Percentiles rank a stretch among this genome's conserved stretches.
Evolutionary conservation across 1,140 invertebrate species (phyloP).

Genomic region (Apis cerana): DNA sequence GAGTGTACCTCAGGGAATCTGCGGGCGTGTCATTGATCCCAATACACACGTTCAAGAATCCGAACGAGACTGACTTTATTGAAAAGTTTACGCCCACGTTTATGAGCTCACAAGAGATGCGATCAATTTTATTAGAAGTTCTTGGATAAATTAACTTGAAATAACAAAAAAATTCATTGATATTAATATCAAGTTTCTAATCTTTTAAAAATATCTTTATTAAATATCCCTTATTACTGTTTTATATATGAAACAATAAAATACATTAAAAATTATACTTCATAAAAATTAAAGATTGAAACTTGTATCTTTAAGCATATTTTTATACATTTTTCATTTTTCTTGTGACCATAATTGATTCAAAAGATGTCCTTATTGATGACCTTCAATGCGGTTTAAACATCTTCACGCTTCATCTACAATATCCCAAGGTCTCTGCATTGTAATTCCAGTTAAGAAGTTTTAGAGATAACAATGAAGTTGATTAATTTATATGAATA

Average conservation of each 20-base stretch:
- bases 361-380: neutral
- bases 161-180: neutral
- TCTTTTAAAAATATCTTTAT: neutral
- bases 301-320: no score
- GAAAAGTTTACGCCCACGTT: constrained; percentile 70
- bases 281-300: neutral
- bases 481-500: neutral
- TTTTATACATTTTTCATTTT: neutral
- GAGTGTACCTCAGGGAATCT: constrained; percentile 69
- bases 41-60: constrained; percentile 66
- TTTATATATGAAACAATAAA: neutral
- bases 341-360: neutral
- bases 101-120: neutral
- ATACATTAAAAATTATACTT: neutral
- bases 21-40: constrained; percentile 75
- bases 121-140: constrained; percentile 29
- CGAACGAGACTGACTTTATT: constrained; percentile 53
- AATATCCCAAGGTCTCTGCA: neutral
- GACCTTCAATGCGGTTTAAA: constrained; percentile 18
- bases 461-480: neutral
- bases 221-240: no score
- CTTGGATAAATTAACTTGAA: neutral
- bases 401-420: constrained; percentile 9
- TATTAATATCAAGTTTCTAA: neutral
- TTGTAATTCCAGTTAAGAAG: neutral